phyloP scores from a whole-genome alignment of 2,888 invertebrate species.

The Rhaphigaster nebulosa region DNA sequence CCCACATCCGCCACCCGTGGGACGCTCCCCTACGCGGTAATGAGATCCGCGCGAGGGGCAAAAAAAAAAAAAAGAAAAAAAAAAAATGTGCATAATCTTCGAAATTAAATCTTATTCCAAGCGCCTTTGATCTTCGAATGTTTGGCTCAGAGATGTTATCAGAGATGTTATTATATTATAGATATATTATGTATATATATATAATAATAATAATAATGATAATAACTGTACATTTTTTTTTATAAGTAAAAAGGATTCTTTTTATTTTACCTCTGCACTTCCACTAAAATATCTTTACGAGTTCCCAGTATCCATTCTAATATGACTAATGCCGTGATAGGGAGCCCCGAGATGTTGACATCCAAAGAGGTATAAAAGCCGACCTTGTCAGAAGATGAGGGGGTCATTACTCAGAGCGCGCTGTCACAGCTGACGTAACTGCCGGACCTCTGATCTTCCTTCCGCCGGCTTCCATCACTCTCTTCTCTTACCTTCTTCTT shows the following conservation, averaged over 20 bases:
- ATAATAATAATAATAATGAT: no score
- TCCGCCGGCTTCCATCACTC: background rate
- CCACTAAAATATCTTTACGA: background rate
- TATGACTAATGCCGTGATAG: background rate
- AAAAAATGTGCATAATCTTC: no score
- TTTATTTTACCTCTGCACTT: background rate
- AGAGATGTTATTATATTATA: no score
- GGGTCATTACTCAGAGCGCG: slow-evolving; percentile 17
- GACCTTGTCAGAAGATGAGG: background rate
- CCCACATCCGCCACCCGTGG: no score
- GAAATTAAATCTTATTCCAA: no score
- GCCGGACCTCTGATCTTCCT: background rate
- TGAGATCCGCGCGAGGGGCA: no score
- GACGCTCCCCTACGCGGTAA: no score
- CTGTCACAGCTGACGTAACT: background rate
- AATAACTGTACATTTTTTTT: no score
- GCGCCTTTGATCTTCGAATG: no score
- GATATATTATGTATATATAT: no score
- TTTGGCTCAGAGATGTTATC: no score
- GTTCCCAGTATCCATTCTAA: background rate
- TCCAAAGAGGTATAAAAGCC: slow-evolving; percentile 27
- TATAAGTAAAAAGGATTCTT: background rate
- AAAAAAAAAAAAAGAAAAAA: no score
- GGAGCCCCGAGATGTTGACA: background rate
- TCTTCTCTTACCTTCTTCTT: background rate